Percentiles rank a stretch among this genome's conserved stretches.
Evolutionary conservation across 2,888 invertebrate genomes (phyloP).

Genomic region (Rotaria macrura): DNA sequence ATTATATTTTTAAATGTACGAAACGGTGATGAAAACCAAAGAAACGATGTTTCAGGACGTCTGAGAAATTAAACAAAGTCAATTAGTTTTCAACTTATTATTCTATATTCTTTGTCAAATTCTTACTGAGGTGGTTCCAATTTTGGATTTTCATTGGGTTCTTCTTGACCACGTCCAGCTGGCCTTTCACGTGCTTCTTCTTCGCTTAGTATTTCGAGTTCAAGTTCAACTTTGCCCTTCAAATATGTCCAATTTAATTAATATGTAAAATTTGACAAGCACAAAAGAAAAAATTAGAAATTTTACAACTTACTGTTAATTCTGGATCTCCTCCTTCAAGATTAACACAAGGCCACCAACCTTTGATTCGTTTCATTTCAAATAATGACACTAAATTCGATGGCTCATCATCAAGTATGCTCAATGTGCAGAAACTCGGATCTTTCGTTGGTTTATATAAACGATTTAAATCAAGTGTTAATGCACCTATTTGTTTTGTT

Average conservation of each 20-base stretch:
- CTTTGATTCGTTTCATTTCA: conserved; percentile 74
- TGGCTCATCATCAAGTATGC: conserved; percentile 59
- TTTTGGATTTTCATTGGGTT: conserved; percentile 50
- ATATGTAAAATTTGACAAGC: no score
- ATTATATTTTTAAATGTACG: conserved; percentile 51
- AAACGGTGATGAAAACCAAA: conserved; percentile 52
- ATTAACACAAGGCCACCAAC: conserved; percentile 73
- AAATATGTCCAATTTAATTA: no score
- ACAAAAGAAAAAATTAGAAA: no score
- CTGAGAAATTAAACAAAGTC: conserved; percentile 39
- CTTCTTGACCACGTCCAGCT: conserved; percentile 53
- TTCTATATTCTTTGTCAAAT: neutral
- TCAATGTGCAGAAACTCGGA: conserved; percentile 42
- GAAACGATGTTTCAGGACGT: conserved; percentile 53
- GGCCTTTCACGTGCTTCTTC: conserved; percentile 44
- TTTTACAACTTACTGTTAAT: conserved; percentile 60
- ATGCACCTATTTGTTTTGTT: conserved; percentile 40
- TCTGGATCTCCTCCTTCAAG: conserved; percentile 68
- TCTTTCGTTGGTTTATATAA: conserved; percentile 77
- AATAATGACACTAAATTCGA: conserved; percentile 51
- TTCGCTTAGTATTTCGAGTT: conserved; percentile 45
- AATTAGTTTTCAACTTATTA: no score
- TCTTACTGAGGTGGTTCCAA: conserved; percentile 51
- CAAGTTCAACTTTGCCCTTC: conserved; percentile 51
- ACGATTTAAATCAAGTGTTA: conserved; percentile 63